Percentiles rank a stretch among this genome's conserved stretches.
phyloP scores from a whole-genome alignment of 2,888 invertebrate species.

The Eupsilia transversa region DNA sequence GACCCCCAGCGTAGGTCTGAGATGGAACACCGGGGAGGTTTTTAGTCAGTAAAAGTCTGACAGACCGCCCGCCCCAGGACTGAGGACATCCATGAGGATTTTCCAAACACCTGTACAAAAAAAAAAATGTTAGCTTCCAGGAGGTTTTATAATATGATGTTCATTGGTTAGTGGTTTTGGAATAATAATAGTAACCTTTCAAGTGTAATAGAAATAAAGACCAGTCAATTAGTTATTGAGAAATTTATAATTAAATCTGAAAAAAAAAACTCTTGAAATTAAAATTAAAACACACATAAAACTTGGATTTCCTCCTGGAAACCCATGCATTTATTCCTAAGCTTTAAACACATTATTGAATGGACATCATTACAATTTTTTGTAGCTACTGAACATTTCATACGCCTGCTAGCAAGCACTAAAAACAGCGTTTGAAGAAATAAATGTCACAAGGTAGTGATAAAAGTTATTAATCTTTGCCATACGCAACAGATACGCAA shows the following conservation, averaged over 20 bases:
- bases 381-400: no score
- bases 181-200: not conserved
- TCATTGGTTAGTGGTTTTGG: not conserved
- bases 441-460: no score
- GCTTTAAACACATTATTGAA: not conserved
- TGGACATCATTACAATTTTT: no score
- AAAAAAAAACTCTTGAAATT: no score
- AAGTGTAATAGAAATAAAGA: not conserved
- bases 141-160: not conserved
- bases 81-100: no score
- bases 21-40: no score
- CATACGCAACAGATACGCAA: not conserved
- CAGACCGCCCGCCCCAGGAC: no score
- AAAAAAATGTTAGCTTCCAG: not conserved
- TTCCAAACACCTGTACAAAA: no score
- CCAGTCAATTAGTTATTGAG: not conserved
- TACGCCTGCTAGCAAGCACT: no score
- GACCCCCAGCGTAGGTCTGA: no score
- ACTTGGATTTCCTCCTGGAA: not conserved
- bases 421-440: not conserved
- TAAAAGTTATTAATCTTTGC: not conserved
- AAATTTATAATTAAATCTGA: no score
- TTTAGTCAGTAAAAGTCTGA: no score
- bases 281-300: not conserved
- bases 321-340: not conserved